Base-by-base conservation (phyloP, 2,888 invertebrate genomes). In the Aspidapion aeneum region DNA sequence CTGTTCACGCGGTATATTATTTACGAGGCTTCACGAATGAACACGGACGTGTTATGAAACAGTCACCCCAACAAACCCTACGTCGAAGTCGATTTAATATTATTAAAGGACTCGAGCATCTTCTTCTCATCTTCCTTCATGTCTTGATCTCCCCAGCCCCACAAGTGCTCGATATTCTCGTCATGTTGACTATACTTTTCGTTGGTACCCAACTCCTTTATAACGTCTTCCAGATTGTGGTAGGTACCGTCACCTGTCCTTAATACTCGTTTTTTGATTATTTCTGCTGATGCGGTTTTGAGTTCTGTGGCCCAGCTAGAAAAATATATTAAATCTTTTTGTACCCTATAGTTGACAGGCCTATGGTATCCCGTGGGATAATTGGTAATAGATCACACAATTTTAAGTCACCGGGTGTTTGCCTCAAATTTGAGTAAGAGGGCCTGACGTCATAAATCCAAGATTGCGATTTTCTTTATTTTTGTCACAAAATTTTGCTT, bases 101-200 rank as follows among this genome's bases (percentile, higher is more conserved):
- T 21, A 48, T 58, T 58, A 19, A 18, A 58, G 18, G n/a, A 35
- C 21, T 58, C 35, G 12, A 58, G 7, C 3, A 16, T 35, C 3
- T 48, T 48, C 9, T 18, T 58, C 17, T 93, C 91, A 58, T 90
- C 90, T 1, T 84, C 83, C 0, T 83, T 80, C 85, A 93, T 88
- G 70, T 93, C 93, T 63, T 80, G 77, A 74, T 93, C 93, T 48
- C 89, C 91, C 93, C 93, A 94, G 0, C 93, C 93, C 93, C 93
- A 93, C n/a, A 85, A 75, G 7, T 78, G 77, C 0, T 83, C 81
- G 17, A 82, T 78, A 57, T 76, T 69, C n/a, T 77, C 72, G 69
- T 72, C 18, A 18, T 69, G 65, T 48, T 63, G 58, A 18, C 35
- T 35, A 12, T 35, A 35, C 35, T 35, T 35, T 35, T 66, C 55